A percentile compares a stretch with the other conserved stretches of the same genome.
Evolutionary conservation across 2,797 vertebrate genomes (phyloP).

Genomic region (Gymnodraco acuticeps): DNA sequence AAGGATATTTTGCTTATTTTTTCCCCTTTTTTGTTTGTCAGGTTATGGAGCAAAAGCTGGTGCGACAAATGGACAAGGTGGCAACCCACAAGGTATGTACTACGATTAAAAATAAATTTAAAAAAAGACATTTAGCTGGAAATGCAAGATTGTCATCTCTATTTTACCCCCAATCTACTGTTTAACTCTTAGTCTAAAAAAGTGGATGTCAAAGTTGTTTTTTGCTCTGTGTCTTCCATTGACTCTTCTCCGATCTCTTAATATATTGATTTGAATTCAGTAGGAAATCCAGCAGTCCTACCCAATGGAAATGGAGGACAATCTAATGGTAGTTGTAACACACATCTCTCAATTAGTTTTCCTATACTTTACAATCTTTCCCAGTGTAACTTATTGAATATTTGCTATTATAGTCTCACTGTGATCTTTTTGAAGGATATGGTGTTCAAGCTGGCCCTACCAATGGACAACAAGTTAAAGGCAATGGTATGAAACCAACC

Average conservation of each 20-base stretch:
- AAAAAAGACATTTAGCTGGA: not conserved
- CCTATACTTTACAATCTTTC: not conserved
- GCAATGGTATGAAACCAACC: slow-evolving; percentile 29
- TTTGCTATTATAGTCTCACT: not conserved
- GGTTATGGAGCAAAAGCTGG: slow-evolving; percentile 58
- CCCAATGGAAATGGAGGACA: slow-evolving; percentile 55
- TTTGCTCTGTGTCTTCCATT: not conserved
- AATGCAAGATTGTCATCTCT: not conserved
- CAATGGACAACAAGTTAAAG: slow-evolving; percentile 60
- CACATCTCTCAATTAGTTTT: not conserved
- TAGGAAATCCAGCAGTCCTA: slow-evolving; percentile 52
- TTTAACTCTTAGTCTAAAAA: not conserved
- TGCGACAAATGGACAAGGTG: slow-evolving; percentile 47
- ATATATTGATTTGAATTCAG: slow-evolving; percentile 29
- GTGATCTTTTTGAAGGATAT: slow-evolving; percentile 53
- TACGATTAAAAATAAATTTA: not conserved
- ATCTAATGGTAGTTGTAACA: slow-evolving; percentile 45
- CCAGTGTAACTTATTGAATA: not conserved
- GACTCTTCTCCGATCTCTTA: not conserved
- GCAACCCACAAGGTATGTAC: slow-evolving; percentile 45
- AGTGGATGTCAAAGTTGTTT: not conserved
- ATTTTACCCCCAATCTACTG: not conserved
- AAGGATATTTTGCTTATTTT: not conserved
- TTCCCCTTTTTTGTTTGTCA: slow-evolving; percentile 22
- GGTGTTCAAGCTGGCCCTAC: slow-evolving; percentile 36